phyloP scores from a whole-genome alignment of 2,888 invertebrate species.

The Gymnocheta viridis region DNA sequence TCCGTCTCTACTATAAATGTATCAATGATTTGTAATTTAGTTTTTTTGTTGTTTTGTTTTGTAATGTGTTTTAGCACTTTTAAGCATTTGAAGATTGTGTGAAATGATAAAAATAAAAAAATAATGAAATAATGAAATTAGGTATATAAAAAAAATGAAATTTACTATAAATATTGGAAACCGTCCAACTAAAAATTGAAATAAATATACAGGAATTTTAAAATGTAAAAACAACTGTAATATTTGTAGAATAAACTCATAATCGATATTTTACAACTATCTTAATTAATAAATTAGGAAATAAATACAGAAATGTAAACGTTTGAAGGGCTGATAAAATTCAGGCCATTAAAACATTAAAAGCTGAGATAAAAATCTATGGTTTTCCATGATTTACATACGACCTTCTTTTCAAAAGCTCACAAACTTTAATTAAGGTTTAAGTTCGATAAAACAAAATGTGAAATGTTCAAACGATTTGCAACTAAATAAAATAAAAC shows the following conservation, averaged over 20 bases:
- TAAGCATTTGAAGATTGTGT: slow-evolving; percentile 27
- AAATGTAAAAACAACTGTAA: not conserved
- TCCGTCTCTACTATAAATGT: not conserved
- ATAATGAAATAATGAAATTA: not conserved
- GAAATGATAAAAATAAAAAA: slow-evolving; percentile 22
- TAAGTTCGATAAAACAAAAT: no score
- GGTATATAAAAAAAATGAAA: no score
- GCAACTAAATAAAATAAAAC: no score
- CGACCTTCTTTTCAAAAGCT: no score
- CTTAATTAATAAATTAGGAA: no score
- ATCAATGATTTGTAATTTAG: slow-evolving; percentile 34
- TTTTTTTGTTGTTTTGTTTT: no score
- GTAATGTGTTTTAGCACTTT: slow-evolving; percentile 7
- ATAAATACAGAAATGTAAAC: no score
- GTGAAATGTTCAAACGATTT: no score
- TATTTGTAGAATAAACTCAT: not conserved
- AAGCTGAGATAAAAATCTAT: not conserved
- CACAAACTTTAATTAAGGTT: no score
- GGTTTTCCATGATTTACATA: not conserved
- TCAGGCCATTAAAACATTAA: not conserved
- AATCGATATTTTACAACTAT: no score
- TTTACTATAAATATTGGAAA: not conserved
- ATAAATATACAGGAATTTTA: not conserved
- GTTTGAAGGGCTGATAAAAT: no score
- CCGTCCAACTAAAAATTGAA: slow-evolving; percentile 1